Conservation (phyloP, 2,113 vertebrate species). For the Microtus montanus region DNA sequence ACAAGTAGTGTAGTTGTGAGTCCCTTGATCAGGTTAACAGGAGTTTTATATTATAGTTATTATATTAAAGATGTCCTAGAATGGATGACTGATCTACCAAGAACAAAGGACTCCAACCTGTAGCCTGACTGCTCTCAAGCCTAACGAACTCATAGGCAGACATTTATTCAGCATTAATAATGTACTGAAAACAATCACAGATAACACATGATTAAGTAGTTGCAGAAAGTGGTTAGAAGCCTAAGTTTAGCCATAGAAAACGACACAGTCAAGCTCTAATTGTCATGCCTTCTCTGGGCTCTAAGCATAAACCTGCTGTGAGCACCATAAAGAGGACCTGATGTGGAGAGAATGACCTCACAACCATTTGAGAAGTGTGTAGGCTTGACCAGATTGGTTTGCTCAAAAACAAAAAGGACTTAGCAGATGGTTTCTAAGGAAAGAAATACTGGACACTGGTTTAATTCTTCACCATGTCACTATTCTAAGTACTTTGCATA, state of each 20-base stretch:
- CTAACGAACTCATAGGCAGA: background rate
- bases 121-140: background rate
- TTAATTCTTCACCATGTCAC: background rate
- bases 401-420: background rate
- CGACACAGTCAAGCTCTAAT: background rate
- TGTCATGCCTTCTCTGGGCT: background rate
- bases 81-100: background rate
- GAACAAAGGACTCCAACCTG: background rate
- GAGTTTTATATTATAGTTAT: background rate
- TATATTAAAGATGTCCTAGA: background rate
- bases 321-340: background rate
- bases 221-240: conserved; percentile 13
- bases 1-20: background rate
- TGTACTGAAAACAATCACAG: background rate
- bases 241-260: background rate
- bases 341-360: background rate
- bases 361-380: background rate
- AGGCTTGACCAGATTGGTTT: background rate
- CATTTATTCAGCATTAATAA: background rate
- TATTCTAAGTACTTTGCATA: background rate
- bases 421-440: background rate
- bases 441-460: background rate
- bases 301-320: background rate
- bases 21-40: background rate
- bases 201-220: background rate